A percentile compares a stretch with the other conserved stretches of the same genome.
phyloP scores from a whole-genome alignment of 2,797 vertebrate genomes.

The Phalloptychus januarius region DNA sequence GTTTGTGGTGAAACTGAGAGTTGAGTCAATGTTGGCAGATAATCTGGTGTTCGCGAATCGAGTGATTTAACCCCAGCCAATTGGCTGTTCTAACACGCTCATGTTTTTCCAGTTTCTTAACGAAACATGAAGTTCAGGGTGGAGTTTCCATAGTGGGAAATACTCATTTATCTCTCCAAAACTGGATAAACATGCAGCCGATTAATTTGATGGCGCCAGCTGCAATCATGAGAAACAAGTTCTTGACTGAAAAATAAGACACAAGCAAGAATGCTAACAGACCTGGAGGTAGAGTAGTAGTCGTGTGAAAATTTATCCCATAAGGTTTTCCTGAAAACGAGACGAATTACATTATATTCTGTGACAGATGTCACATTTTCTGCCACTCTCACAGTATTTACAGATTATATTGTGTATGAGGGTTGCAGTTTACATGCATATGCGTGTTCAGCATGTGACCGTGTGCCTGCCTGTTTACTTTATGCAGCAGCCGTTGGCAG shows the following conservation, averaged over 20 bases:
- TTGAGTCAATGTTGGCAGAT: constrained; percentile 35
- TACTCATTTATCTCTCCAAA: constrained; percentile 5
- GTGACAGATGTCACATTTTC: constrained; percentile 8
- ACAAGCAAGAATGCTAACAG: neutral
- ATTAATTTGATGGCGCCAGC: neutral
- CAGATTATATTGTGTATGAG: constrained; percentile 20
- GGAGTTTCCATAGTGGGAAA: constrained; percentile 36
- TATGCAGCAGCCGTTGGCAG: constrained; percentile 67
- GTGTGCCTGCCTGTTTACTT: constrained; percentile 58
- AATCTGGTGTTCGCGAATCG: constrained; percentile 38
- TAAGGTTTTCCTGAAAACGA: neutral
- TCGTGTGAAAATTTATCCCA: neutral
- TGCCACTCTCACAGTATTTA: neutral
- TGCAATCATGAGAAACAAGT: constrained; percentile 1
- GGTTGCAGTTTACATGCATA: constrained; percentile 12
- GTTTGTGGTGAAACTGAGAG: constrained; percentile 45
- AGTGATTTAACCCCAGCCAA: constrained; percentile 45
- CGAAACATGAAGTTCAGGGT: constrained; percentile 27
- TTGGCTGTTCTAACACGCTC: constrained; percentile 11
- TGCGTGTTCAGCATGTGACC: constrained; percentile 51
- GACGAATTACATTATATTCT: neutral
- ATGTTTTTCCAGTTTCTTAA: constrained; percentile 40
- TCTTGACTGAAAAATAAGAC: neutral
- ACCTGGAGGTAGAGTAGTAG: neutral
- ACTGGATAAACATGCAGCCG: neutral